Evolutionary conservation across 2,888 invertebrate genomes (phyloP), one percentile per base, ranked within the genome.

Genomic region (Lasioglossum zephyrum): DNA sequence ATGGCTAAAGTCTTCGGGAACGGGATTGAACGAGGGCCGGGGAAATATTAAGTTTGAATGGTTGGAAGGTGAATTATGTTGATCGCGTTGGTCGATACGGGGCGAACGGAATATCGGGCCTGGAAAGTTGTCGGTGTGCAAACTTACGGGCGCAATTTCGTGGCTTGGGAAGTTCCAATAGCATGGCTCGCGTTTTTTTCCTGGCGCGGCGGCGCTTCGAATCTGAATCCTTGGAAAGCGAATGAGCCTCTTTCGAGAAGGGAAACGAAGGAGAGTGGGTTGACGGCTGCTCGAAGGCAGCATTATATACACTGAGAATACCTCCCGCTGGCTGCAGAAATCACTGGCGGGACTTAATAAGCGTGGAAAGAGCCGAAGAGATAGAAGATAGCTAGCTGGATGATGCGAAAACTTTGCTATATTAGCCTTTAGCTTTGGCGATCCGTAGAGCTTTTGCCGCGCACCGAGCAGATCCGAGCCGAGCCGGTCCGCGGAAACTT

Each of bases 321-420:
- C 89, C 91, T 88, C 90, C 91, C 88, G 91, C 89, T 89, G 91
- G 90, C 92, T 90, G 92, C 87, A 93, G 93, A 93, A 94, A 94
- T 95, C 94, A 94, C 93, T 92, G 92, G 91, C 90, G 91, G 92
- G 93, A 94, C 94, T 95, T 95, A 94, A 95, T 94, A 94, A 95
- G 94, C 93, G 93, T 92, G 92, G 91, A 93, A 93, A 93, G 93
- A 91, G 91, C 89, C 90, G 90, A 90, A 93, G 92, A 93, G 92
- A 92, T 92, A 89, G 93, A 93, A 94, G 93, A 94, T 94, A 93
- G 92, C 92, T 92, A 92, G 92, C 89, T 90, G 93, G 94, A 94
- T 94, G 95, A 95, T 94, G 94, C 94, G 94, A 94, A 95, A 95
- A 95, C 94, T 95, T 95, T 93, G 93, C 93, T 94, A 93, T 94